Percentiles rank a stretch among this genome's conserved stretches.
These are phyloP conservation scores for Lymantria dispar DNA, from an alignment of 2,888 invertebrate genomes.

Conservation along the genomic window DNA sequence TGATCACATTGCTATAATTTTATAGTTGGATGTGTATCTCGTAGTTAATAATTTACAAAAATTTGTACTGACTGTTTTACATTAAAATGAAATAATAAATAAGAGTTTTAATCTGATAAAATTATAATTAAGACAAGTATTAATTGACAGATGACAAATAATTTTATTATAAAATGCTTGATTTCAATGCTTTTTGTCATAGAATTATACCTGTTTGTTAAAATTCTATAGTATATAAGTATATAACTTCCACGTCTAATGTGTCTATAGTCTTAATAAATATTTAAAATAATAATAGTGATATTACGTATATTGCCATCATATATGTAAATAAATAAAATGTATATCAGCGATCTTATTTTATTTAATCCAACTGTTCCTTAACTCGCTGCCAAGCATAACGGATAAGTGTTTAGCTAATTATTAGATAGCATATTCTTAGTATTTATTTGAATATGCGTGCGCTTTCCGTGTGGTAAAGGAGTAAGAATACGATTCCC, in stretches of 20 bases:
- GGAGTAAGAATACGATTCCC: no score
- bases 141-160: constrained; percentile 18
- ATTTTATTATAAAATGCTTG: constrained; percentile 19
- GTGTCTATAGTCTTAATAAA: constrained; percentile 44
- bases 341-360: constrained; percentile 61
- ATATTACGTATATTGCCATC: constrained; percentile 49
- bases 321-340: constrained; percentile 67
- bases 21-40: constrained; percentile 21
- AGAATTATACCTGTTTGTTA: constrained; percentile 20
- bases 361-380: constrained; percentile 25
- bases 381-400: neutral
- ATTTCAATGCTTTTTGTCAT: constrained; percentile 25
- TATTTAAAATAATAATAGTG: constrained; percentile 45
- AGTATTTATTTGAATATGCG: no score
- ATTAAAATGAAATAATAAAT: constrained; percentile 25
- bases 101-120: constrained; percentile 30
- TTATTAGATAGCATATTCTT: no score
- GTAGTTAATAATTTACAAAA: constrained; percentile 34
- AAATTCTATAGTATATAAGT: constrained; percentile 18
- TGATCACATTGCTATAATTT: constrained; percentile 49
- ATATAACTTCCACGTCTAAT: constrained; percentile 44
- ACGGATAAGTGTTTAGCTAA: no score
- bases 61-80: constrained; percentile 46
- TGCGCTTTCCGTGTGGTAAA: no score
- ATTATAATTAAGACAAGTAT: constrained; percentile 14